phyloP scores from a whole-genome alignment of 2,113 vertebrate species.

The Hoplias malabaricus region DNA sequence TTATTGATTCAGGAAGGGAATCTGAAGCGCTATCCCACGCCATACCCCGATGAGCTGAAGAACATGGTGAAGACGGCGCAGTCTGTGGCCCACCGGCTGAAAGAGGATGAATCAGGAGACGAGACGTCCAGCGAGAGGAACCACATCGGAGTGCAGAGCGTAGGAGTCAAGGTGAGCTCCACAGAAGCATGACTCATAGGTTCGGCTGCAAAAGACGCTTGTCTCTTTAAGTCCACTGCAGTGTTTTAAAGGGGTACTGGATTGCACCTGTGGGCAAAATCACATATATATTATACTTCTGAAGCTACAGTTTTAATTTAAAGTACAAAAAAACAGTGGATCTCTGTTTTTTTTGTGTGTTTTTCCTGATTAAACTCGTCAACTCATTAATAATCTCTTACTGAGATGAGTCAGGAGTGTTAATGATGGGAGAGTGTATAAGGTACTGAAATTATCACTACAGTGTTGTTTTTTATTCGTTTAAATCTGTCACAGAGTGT shows the following conservation, averaged over 20 bases:
- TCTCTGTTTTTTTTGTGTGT: no score
- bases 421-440: no score
- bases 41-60: constrained; percentile 97
- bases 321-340: no score
- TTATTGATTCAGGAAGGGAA: constrained; percentile 84
- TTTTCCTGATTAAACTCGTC: no score
- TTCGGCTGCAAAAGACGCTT: background rate
- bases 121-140: constrained; percentile 78
- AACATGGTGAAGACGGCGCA: constrained; percentile 99
- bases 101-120: constrained; percentile 88
- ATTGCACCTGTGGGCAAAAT: background rate
- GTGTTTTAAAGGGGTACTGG: background rate
- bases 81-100: constrained; percentile 92
- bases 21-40: constrained; percentile 96
- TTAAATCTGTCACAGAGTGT: background rate
- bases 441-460: no score
- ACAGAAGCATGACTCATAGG: background rate
- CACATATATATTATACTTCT: no score
- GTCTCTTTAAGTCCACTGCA: background rate
- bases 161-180: constrained; percentile 83
- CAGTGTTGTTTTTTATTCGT: no score
- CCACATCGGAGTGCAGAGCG: constrained; percentile 82
- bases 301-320: background rate
- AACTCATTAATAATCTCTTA: no score
- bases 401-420: no score